A percentile compares a stretch with the other conserved stretches of the same genome.
Evolutionary conservation across 2,888 invertebrate genomes (phyloP).

Genomic region (Hypselothyrea guttata): DNA sequence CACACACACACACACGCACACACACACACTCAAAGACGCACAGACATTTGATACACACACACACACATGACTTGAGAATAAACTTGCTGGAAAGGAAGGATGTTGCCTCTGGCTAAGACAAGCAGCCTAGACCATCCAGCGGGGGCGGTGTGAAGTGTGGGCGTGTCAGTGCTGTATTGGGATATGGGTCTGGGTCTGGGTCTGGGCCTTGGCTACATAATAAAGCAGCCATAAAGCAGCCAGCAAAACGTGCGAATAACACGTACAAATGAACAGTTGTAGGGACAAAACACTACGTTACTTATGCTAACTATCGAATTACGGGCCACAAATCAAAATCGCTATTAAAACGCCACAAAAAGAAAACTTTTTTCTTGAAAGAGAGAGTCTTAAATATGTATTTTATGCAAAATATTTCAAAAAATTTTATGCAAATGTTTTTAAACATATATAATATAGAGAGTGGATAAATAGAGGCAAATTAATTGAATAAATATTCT

Average conservation of each 20-base stretch:
- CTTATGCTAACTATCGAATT: background rate
- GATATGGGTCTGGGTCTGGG: constrained; percentile 22
- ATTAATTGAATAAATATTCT: no score
- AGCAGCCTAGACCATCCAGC: no score
- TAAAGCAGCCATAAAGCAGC: constrained; percentile 69
- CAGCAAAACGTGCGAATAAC: constrained; percentile 66
- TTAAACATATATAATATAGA: no score
- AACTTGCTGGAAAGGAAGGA: constrained; percentile 38
- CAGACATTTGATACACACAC: constrained; percentile 37
- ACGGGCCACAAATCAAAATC: constrained; percentile 8
- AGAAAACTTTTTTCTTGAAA: no score
- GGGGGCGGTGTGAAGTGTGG: background rate
- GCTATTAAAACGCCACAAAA: constrained; percentile 2
- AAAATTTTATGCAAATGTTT: no score
- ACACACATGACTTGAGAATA: constrained; percentile 28
- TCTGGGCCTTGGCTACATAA: constrained; percentile 54
- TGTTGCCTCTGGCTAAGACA: constrained; percentile 2
- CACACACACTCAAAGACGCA: constrained; percentile 36
- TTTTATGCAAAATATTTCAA: no score
- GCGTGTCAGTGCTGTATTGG: constrained; percentile 9
- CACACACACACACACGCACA: constrained; percentile 58
- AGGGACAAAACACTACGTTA: constrained; percentile 26
- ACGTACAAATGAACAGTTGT: constrained; percentile 69
- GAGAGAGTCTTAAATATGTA: no score
- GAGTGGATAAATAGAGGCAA: no score